phyloP scores from a whole-genome alignment of 2,888 invertebrate species.

The Agonopterix heracliana region DNA sequence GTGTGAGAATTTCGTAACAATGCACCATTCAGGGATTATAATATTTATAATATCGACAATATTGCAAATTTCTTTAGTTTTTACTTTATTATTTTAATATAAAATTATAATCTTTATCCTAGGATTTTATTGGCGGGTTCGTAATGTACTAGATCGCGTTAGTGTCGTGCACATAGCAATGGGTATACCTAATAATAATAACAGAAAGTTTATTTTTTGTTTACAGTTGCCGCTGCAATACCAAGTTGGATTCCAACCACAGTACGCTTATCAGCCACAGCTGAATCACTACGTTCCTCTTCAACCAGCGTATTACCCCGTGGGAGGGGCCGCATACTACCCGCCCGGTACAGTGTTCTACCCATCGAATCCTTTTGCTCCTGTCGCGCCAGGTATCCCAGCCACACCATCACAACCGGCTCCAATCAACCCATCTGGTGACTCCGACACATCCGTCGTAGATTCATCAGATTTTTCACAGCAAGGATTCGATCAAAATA shows the following conservation, averaged over 20 bases:
- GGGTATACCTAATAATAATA: too few species aligned
- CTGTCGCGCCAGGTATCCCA: conserved; percentile 22
- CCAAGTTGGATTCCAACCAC: conserved; percentile 39
- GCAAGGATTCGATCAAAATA: conserved; percentile 26
- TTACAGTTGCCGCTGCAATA: conserved; percentile 48
- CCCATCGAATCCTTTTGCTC: conserved; percentile 26
- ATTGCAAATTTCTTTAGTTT: too few species aligned
- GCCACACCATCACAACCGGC: conserved; percentile 15
- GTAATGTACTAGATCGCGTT: too few species aligned
- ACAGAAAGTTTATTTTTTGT: conserved; percentile 11
- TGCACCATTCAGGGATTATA: too few species aligned
- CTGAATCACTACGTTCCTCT: conserved; percentile 31
- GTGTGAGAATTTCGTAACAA: too few species aligned
- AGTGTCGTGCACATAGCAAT: too few species aligned
- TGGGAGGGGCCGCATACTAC: conserved; percentile 37
- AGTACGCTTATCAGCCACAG: conserved; percentile 47
- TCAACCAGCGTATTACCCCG: conserved; percentile 39
- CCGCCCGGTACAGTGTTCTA: conserved; percentile 39
- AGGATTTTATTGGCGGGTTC: too few species aligned
- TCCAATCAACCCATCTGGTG: conserved; percentile 35
- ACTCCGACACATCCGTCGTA: conserved; percentile 54
- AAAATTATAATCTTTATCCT: too few species aligned
- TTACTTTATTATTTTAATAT: too few species aligned
- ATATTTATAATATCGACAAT: too few species aligned
- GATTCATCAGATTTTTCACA: conserved; percentile 52